These are phyloP conservation scores for Trematomus loennbergii DNA, from an alignment of 2,113 vertebrate genomes.

Conservation along the genomic window DNA sequence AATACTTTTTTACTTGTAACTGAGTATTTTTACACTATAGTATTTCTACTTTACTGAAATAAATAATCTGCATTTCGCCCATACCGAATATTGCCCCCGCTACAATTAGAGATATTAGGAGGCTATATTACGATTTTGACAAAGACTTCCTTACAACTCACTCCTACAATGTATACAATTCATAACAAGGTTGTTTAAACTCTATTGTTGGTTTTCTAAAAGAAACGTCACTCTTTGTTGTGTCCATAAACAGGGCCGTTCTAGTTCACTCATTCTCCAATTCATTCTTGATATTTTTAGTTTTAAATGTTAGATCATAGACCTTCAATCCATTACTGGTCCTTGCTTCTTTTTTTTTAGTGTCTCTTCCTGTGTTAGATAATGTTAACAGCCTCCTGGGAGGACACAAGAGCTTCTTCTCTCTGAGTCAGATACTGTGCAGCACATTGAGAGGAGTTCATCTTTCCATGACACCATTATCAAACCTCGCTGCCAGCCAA, in stretches of 20 bases:
- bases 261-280: neutral
- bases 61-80: too few species aligned
- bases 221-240: neutral
- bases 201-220: too few species aligned
- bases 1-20: too few species aligned
- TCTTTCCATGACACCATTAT: constrained; percentile 10
- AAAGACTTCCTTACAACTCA: too few species aligned
- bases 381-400: neutral
- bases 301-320: neutral
- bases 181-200: neutral
- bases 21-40: too few species aligned
- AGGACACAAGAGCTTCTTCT: constrained; percentile 26
- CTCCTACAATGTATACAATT: neutral
- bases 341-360: neutral
- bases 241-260: neutral
- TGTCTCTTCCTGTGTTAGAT: constrained; percentile 19
- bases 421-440: constrained; percentile 34
- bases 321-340: neutral
- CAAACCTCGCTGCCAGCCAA: constrained; percentile 41
- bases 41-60: too few species aligned
- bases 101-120: too few species aligned
- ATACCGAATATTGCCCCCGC: too few species aligned
- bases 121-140: too few species aligned
- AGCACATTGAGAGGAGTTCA: neutral
- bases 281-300: neutral